Percentiles rank a stretch among this genome's conserved stretches.
phyloP scores from a whole-genome alignment of 2,797 vertebrate genomes.

The Silurus aristotelis region DNA sequence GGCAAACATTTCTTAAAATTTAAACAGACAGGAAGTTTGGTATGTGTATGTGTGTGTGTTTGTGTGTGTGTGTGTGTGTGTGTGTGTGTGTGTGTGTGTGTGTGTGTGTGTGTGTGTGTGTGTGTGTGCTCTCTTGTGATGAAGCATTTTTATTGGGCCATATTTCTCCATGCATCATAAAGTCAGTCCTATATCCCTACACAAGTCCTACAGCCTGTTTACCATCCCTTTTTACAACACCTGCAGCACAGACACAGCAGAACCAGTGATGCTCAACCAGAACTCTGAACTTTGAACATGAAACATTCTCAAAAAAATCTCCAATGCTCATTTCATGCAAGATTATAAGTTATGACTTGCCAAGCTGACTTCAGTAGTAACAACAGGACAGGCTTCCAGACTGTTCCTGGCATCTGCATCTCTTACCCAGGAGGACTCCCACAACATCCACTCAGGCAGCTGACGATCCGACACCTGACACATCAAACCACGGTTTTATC shows the following conservation, averaged over 20 bases:
- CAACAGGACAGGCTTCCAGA: not conserved
- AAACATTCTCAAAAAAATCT: not conserved
- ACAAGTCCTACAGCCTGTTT: conserved; percentile 27
- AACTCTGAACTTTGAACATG: conserved; percentile 26
- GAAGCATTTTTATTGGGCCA: conserved; percentile 49
- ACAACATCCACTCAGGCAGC: conserved; percentile 56
- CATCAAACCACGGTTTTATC: conserved; percentile 53
- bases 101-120: not conserved
- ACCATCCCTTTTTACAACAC: conserved; percentile 21
- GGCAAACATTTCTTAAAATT: not conserved
- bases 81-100: not conserved
- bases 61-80: conserved; percentile 15
- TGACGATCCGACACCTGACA: conserved; percentile 38
- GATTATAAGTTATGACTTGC: not conserved
- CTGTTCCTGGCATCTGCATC: conserved; percentile 18
- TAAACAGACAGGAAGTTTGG: conserved; percentile 25
- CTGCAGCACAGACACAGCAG: conserved; percentile 2
- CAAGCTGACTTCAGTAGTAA: not conserved
- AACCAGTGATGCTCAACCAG: not conserved
- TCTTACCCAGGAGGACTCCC: conserved; percentile 52
- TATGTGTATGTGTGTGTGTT: not conserved
- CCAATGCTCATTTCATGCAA: not conserved
- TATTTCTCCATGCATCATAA: conserved; percentile 57
- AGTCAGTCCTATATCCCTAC: conserved; percentile 39
- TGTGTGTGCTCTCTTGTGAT: conserved; percentile 30